phyloP scores from a whole-genome alignment of 2,888 invertebrate species.

The Rambutsinella grinnellia region DNA sequence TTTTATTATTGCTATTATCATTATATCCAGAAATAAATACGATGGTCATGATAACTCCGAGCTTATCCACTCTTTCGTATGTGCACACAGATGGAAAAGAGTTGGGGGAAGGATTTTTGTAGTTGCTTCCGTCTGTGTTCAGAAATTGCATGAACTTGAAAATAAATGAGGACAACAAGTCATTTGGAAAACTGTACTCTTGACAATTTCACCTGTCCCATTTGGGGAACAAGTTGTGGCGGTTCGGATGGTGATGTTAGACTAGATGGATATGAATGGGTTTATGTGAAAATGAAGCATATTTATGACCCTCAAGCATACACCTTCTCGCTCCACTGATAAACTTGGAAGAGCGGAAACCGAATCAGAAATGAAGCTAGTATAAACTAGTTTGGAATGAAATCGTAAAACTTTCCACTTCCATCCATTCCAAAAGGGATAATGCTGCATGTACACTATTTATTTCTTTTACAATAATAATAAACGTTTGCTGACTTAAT shows the following conservation, averaged over 20 bases:
- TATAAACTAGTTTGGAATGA: neutral
- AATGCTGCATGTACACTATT: neutral
- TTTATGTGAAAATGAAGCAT: conserved; percentile 3
- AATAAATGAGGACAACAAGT: conserved; percentile 45
- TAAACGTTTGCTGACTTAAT: conserved; percentile 1
- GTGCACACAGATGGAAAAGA: neutral
- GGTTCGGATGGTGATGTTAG: neutral
- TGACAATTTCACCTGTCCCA: conserved; percentile 52
- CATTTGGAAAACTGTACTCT: conserved; percentile 46
- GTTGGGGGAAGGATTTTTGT: neutral
- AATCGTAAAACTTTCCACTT: neutral
- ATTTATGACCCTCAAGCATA: conserved; percentile 28
- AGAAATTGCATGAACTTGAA: conserved; percentile 21
- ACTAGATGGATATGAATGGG: neutral
- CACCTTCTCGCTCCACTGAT: too few species aligned
- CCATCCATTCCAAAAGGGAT: neutral
- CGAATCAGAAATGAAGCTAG: neutral
- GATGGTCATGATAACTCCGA: neutral
- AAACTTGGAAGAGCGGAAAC: too few species aligned
- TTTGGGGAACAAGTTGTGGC: conserved; percentile 35
- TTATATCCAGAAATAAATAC: neutral
- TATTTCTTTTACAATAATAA: neutral
- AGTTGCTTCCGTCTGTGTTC: neutral
- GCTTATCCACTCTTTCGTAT: neutral
- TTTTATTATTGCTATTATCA: neutral